phyloP scores from a whole-genome alignment of 2,797 vertebrate genomes.

The Morelia viridis region DNA sequence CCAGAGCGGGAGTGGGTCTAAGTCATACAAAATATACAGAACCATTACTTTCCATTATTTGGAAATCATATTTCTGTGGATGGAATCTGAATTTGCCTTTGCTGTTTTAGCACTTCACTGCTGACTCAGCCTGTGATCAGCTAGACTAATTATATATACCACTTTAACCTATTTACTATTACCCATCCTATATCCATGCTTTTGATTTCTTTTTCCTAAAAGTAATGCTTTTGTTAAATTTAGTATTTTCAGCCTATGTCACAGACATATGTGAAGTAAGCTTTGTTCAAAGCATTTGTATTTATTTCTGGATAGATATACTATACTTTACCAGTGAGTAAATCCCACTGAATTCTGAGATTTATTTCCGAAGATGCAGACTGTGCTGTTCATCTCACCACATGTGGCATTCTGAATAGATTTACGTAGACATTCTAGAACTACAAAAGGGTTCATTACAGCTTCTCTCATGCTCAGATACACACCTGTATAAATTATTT shows the following conservation, averaged over 20 bases:
- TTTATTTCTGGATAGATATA: neutral
- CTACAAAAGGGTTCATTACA: neutral
- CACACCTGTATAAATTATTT: neutral
- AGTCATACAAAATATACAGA: neutral
- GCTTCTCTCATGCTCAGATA: neutral
- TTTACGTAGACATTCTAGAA: neutral
- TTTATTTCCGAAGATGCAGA: neutral
- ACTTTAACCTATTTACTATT: neutral
- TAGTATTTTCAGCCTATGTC: neutral
- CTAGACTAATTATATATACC: neutral
- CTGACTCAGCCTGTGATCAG: neutral
- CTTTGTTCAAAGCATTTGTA: neutral
- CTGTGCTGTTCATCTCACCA: neutral
- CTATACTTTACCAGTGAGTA: neutral
- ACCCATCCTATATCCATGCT: neutral
- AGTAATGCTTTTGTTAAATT: neutral
- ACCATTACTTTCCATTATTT: neutral
- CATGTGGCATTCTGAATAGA: neutral
- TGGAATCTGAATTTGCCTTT: neutral
- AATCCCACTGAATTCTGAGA: neutral
- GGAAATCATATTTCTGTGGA: neutral
- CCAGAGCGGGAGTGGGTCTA: neutral
- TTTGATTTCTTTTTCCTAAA: neutral
- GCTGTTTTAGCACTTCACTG: neutral
- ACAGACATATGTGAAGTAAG: neutral